Evolutionary conservation across 2,888 invertebrate genomes (phyloP), one percentile per base, ranked within the genome.

Genomic region (Seira musarum): DNA sequence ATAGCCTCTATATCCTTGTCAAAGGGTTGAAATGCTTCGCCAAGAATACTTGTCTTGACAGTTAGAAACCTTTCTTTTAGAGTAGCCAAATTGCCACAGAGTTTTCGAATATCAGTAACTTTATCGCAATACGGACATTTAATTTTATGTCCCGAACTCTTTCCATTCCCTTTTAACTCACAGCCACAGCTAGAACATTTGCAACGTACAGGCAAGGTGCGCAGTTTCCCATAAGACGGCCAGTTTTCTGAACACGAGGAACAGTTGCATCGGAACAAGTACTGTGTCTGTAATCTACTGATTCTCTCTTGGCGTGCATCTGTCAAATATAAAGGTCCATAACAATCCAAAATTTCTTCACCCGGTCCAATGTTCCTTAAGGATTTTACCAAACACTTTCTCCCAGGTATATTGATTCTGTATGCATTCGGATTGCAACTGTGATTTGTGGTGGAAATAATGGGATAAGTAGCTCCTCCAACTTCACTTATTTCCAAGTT

Each of bases 381-480:
- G 3, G 88, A 84, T 25, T 87, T 85, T 5, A 88, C 87, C 8
- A 88, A 81, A 79, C 88, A 88, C 13, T 76, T 53, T 25, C 82
- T 85, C 1, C 88, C 88, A 2, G 77, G 77, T 19, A 83, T 65
- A 49, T 87, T 87, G 83, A 90, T 89, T 8, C 90, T 88, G 17
- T 89, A 88, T 2, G 90, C 87, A 81, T 90, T 90, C 1, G 90
- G 89, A 85, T 88, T 88, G 83, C 90, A 90, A 72, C 89, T 88
- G 84, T 90, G 90, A 88, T 90, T 90, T 13, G 82, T 83, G 30
- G 83, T 83, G 6, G 83, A 83, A 78, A 90, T 89, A 0, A 90
- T 88, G 0, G 90, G 88, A 80, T 90, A 90, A 79, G 90, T 88
- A 1, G 90, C 90, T 10, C 90, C 90, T 1, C 90, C 90, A 10